Base-by-base conservation (phyloP, 2,797 vertebrate species). In the Eulemur albifrons region DNA sequence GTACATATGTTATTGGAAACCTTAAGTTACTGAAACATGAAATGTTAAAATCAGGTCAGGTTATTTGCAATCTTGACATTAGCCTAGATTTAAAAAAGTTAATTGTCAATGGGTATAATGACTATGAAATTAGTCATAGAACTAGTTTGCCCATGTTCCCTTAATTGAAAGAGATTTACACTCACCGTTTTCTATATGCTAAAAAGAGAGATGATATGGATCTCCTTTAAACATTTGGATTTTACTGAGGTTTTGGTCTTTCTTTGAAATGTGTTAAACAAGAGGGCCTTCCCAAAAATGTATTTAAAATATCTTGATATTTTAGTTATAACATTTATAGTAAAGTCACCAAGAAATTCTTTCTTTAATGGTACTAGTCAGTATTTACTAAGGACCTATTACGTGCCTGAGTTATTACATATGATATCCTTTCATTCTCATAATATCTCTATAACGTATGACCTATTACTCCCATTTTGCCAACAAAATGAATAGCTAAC, bases 21-120 rank as follows among this genome's bases (percentile, higher is more conserved):
- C 72, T 98, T 94, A 97, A 97, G 97, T 80, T 96, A 72, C 94
- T 97, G 32, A 96, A 98, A 98, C 83, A 97, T 72, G 75, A 98
- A 97, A 96, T 97, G 88, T 45, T 94, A 96, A 97, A 96, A 95
- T 94, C 73, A 73, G 94, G 82, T 95, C 7, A 59, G 95, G 92
- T 85, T 95, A 93, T 94, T 93, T 96, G 82, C 84, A 90, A 97
- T 97, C 93, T 93, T 89, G 84, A 96, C 83, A 86, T 65, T 61
- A 97, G 80, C 93, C n/a, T 57, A 96, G 93, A 90, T 97, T 97
- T 12, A 92, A 40, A 59, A 97, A 94, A 98, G 98, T 98, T 90
- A 97, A 93, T 97, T 98, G 93, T 97, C 97, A 96, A 94, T 98
- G 97, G 95, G 97, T 97, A 96, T 96, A 98, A 98, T 98, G 97